Evolutionary conservation across 1,140 invertebrate species (phyloP).

Genomic region (Drosophila sechellia): DNA sequence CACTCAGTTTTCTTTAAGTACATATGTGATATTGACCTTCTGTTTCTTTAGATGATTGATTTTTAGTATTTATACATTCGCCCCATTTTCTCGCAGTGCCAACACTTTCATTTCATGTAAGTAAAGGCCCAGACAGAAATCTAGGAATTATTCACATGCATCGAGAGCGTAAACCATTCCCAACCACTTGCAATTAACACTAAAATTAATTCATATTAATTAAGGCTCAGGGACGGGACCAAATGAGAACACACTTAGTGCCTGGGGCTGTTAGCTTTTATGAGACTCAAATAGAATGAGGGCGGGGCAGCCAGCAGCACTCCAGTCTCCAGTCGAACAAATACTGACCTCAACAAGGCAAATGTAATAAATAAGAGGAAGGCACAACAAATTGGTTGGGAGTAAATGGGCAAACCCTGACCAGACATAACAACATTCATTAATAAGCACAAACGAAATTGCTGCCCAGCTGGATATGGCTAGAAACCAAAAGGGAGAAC

Average conservation of each 20-base stretch:
- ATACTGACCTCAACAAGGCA: slow-evolving; percentile 79
- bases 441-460: slow-evolving; percentile 75
- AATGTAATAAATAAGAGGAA: slow-evolving; percentile 76
- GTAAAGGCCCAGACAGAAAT: slow-evolving; percentile 34
- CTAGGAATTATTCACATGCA: slow-evolving; percentile 41
- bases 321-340: slow-evolving; percentile 54
- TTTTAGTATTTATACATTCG: neutral
- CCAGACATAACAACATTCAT: slow-evolving; percentile 77
- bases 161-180: slow-evolving; percentile 51
- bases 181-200: slow-evolving; percentile 80
- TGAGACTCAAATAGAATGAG: slow-evolving; percentile 37
- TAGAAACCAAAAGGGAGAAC: slow-evolving; percentile 24
- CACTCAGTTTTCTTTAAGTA: neutral
- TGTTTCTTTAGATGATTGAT: neutral
- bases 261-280: slow-evolving; percentile 69
- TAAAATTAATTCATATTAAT: slow-evolving; percentile 83
- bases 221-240: slow-evolving; percentile 58
- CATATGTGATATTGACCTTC: neutral
- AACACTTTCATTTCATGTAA: slow-evolving; percentile 52
- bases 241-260: slow-evolving; percentile 81
- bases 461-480: slow-evolving; percentile 65
- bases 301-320: slow-evolving; percentile 23
- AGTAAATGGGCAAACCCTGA: slow-evolving; percentile 58
- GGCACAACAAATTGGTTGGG: slow-evolving; percentile 33
- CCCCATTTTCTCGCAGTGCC: slow-evolving; percentile 48